These are phyloP conservation scores for Oikopleura dioica DNA, from an alignment of 23 tunicate species.

Conservation along the genomic window DNA sequence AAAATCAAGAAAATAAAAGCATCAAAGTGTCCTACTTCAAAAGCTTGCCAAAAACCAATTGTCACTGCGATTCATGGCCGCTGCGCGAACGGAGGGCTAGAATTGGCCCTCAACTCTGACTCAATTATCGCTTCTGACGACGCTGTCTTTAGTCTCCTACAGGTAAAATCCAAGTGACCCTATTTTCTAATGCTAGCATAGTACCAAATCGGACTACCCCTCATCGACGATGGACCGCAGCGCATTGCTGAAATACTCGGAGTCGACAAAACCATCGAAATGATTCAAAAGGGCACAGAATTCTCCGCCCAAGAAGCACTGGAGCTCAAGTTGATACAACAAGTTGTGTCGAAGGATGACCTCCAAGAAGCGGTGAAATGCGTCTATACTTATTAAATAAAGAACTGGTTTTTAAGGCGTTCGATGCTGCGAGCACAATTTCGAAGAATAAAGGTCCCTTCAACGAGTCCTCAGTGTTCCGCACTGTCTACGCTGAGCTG, in stretches of 20 bases:
- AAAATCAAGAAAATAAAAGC: too few species aligned
- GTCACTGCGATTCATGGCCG: background rate
- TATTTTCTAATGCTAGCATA: too few species aligned
- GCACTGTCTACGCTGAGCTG: background rate
- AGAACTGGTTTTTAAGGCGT: background rate
- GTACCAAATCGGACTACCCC: background rate
- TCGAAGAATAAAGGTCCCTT: background rate
- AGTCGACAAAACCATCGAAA: background rate
- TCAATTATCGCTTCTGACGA: background rate
- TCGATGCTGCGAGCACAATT: background rate
- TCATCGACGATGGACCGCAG: background rate
- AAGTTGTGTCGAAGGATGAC: background rate
- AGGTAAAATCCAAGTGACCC: too few species aligned
- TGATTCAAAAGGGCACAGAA: background rate
- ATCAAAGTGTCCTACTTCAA: too few species aligned
- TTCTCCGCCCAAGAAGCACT: background rate
- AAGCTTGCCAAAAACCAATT: constrained; percentile 1
- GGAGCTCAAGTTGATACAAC: background rate
- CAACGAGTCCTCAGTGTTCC: background rate
- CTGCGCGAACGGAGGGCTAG: background rate
- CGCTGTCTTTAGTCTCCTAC: background rate
- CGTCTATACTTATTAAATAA: too few species aligned
- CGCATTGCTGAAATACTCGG: background rate
- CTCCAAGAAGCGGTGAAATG: background rate
- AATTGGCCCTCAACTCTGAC: background rate